phyloP scores from a whole-genome alignment of 2,113 vertebrate species.

The Rousettus leschenaultii region DNA sequence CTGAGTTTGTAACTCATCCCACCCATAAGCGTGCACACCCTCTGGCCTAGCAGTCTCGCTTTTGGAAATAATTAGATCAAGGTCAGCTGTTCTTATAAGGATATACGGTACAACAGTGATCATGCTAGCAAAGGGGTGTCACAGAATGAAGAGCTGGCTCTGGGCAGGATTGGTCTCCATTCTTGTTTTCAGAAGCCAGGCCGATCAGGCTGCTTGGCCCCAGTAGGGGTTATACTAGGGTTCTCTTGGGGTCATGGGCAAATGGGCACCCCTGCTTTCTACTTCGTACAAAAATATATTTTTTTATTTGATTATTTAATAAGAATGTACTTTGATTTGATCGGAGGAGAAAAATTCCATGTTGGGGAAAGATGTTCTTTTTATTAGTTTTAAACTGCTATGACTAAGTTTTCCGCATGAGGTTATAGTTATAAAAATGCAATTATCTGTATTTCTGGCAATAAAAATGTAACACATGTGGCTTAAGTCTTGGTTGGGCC shows the following conservation, averaged over 20 bases:
- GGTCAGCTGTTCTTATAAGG: neutral
- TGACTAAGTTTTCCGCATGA: neutral
- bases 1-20: neutral
- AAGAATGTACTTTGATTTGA: neutral
- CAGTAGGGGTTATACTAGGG: neutral
- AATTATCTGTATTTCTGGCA: neutral
- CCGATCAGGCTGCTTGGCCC: neutral
- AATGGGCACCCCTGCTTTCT: neutral
- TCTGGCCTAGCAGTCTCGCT: neutral
- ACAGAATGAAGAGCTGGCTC: neutral
- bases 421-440: neutral
- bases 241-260: neutral
- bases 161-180: neutral
- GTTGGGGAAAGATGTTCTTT: neutral
- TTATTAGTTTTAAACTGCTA: neutral
- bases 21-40: neutral
- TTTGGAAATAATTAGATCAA: neutral
- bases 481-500: neutral
- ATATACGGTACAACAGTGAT: accelerated
- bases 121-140: neutral
- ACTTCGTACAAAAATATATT: no score
- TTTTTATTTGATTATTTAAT: neutral
- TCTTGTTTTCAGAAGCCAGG: neutral
- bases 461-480: neutral
- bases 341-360: neutral